These are phyloP conservation scores for Byasa hedistus DNA, from an alignment of 2,888 invertebrate species.

Conservation along the genomic window DNA sequence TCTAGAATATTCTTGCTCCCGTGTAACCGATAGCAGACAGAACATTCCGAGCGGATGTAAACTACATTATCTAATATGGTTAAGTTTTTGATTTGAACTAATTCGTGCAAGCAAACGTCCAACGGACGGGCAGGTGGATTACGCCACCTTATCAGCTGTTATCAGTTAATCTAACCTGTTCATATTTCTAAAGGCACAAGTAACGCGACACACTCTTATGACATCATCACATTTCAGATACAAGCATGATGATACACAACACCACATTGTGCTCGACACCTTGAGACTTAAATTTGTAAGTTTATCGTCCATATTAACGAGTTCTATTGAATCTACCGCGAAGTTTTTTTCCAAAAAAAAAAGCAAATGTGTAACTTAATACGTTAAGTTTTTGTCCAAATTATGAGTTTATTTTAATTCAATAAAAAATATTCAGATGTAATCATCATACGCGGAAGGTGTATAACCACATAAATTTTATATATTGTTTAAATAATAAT, in stretches of 20 bases:
- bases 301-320: no score
- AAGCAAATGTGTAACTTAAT: no score
- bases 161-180: slow-evolving; percentile 48
- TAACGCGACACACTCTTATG: background rate
- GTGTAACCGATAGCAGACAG: background rate
- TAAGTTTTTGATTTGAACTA: slow-evolving; percentile 2
- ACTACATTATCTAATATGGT: background rate
- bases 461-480: slow-evolving; percentile 20
- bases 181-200: slow-evolving; percentile 9
- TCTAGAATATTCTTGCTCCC: no score
- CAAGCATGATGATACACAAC: no score
- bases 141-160: slow-evolving; percentile 41
- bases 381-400: background rate
- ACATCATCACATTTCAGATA: background rate
- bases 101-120: background rate
- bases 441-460: slow-evolving; percentile 12
- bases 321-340: no score
- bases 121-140: slow-evolving; percentile 35
- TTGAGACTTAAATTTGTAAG: no score
- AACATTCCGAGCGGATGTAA: background rate
- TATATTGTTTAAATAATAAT: slow-evolving; percentile 16
- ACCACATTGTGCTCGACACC: no score
- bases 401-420: background rate
- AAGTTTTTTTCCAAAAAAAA: no score
- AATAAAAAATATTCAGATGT: no score